Base-by-base conservation (phyloP, 2,113 vertebrate genomes). In the Anoplopoma fimbria region DNA sequence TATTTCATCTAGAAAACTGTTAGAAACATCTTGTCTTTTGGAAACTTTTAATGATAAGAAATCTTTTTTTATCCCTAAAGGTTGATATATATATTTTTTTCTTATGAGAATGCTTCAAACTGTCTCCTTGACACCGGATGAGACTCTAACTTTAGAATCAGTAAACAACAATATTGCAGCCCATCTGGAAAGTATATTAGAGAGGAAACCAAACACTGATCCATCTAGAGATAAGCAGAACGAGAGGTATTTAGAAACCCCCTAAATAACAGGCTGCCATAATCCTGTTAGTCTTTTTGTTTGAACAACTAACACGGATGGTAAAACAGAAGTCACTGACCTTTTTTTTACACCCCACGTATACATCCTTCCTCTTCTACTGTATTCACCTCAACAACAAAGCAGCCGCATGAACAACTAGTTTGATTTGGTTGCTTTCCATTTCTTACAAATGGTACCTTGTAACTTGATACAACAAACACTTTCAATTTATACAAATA, bases 281-380 rank as follows among this genome's bases (percentile, higher is more conserved):
- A 58, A 5, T 27, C 51, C 25, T 40, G 70, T 72, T 62, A 15
- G 33, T 65, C 21, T 34, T 47, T 65, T 53, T 57, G 57, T 57
- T 71, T 77, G 23, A 29, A 75, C 42, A 34, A 38, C 63, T 42
- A 83, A 82, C 36, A 76, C 77, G 88, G 82, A 58, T 74, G 69
- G 61, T 60, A 1, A 1, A 31, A 77, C 10, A 31, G 9, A n/a
- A n/a, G n/a, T n/a, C n/a, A n/a, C n/a, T n/a, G n/a, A n/a, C n/a
- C n/a, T n/a, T n/a, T n/a, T n/a, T n/a, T n/a, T n/a, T n/a, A n/a
- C n/a, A n/a, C n/a, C n/a, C n/a, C n/a, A n/a, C n/a, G n/a, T n/a
- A n/a, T n/a, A n/a, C n/a, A n/a, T n/a, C n/a, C n/a, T n/a, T n/a
- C n/a, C n/a, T n/a, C n/a, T n/a, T 60, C 27, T 23, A 6, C 58